Evolutionary conservation across 2,113 vertebrate species (phyloP), one percentile per base, ranked within the genome.

Genomic region (Forbesichthys papilliferus): DNA sequence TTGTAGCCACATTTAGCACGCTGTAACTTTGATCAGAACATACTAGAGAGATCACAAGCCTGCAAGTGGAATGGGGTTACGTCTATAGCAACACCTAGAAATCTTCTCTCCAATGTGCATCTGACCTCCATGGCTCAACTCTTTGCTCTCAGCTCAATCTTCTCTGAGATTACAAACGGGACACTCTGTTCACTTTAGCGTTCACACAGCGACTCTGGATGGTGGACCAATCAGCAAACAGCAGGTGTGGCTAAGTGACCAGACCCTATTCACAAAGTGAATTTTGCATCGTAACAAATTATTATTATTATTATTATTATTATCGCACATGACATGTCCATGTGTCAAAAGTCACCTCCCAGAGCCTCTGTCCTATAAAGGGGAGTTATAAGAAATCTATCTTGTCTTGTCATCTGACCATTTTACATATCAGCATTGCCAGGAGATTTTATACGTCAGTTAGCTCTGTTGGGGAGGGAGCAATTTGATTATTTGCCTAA

Each of bases 1-100:
- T 59, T 59, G 64, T 11, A 6, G 68, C 83, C 55, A 79, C 81
- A 74, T 86, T 82, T 87, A 84, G 80, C 73, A 73, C 51, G 75
- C 67, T 78, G 68, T 71, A 68, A 68, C 66, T 75, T 73, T 68
- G 33, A 80, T 85, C 77, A 69, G 52, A 46, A 52, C 74, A 65
- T 55, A 71, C 49, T 42, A 42, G 36, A 27, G 46, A 60, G 18
- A 66, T 58, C 36, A 33, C 59, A 55, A 69, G 60, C 56, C 55
- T 47, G 60, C 10, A 46, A 66, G 13, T 48, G 48, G 42, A 61
- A 68, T 53, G 42, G 55, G 49, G 47, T 11, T 27, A 74, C 57
- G 65, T 71, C 47, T 63, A 20, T 12, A 71, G 33, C 47, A 10
- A 54, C 65, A 69, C 57, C 51, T 75, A 61, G 27, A 27, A 27